Conservation (phyloP, 2,888 invertebrate genomes). For the Camptogramma bilineatum region DNA sequence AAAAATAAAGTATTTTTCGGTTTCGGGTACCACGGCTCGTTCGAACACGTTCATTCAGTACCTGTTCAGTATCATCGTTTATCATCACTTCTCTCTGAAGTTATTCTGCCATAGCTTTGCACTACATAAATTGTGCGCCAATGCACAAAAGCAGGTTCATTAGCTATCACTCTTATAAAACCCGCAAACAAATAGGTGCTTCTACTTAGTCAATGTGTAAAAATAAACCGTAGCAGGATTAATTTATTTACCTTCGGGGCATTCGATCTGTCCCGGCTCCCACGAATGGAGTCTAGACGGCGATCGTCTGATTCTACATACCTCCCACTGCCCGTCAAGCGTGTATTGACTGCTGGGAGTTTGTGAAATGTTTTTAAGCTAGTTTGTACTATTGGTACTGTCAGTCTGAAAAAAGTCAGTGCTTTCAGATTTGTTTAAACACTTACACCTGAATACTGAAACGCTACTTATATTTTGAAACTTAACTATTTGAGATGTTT, state of each 20-base stretch:
- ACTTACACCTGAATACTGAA: no score
- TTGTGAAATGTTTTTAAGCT: conserved; percentile 16
- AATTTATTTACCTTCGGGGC: conserved; percentile 67
- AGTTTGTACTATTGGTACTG: not conserved
- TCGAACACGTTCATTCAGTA: not conserved
- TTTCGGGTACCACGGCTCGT: not conserved
- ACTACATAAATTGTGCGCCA: not conserved
- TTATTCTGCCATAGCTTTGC: not conserved
- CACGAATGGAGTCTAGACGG: conserved; percentile 68
- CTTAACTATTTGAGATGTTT: no score
- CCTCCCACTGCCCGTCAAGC: conserved; percentile 32
- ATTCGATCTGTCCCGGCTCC: conserved; percentile 56
- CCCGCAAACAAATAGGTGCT: conserved; percentile 6
- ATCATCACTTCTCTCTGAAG: not conserved
- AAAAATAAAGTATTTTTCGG: not conserved
- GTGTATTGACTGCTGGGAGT: conserved; percentile 25
- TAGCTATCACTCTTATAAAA: not conserved
- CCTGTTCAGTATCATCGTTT: not conserved
- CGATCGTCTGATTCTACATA: conserved; percentile 58
- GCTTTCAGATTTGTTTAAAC: not conserved
- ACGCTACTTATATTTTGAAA: no score
- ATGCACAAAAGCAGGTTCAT: not conserved
- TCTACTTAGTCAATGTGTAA: conserved; percentile 39
- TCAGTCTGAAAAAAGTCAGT: not conserved
- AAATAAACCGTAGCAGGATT: conserved; percentile 61